phyloP scores from a whole-genome alignment of 2,888 invertebrate species.

The Apotomis capreana region DNA sequence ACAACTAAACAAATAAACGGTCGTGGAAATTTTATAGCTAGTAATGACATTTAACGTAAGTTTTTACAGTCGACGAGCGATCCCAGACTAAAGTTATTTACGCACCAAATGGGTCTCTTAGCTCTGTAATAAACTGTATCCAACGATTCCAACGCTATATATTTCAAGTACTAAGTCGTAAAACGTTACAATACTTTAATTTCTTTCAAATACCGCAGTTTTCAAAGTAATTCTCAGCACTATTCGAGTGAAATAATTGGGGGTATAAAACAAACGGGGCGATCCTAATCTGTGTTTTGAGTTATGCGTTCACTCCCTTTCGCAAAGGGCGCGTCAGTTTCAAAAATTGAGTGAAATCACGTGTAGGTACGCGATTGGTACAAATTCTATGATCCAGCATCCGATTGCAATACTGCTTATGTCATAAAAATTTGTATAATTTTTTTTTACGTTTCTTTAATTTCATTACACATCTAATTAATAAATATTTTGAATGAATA shows the following conservation, averaged over 20 bases:
- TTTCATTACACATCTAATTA: background rate
- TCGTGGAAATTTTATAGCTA: background rate
- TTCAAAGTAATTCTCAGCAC: slow-evolving; percentile 20
- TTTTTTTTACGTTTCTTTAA: too few relatives aligned
- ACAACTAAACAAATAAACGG: background rate
- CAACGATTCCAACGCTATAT: slow-evolving; percentile 6
- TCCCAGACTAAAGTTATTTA: slow-evolving; percentile 32
- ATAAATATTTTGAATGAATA: background rate
- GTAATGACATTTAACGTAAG: slow-evolving; percentile 8
- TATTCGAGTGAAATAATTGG: slow-evolving; percentile 46
- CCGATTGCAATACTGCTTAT: background rate
- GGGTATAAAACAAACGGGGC: slow-evolving; percentile 50
- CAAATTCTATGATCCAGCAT: slow-evolving; percentile 47
- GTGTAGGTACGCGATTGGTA: slow-evolving; percentile 75
- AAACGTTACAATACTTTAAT: slow-evolving; percentile 24
- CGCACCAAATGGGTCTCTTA: slow-evolving; percentile 18
- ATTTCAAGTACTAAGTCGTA: slow-evolving; percentile 26
- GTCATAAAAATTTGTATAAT: background rate
- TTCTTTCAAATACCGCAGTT: slow-evolving; percentile 25
- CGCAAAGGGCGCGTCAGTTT: slow-evolving; percentile 76
- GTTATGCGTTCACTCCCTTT: slow-evolving; percentile 66
- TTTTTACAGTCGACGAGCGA: slow-evolving; percentile 12
- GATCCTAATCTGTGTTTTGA: slow-evolving; percentile 68
- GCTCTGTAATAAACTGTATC: slow-evolving; percentile 28
- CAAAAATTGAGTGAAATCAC: slow-evolving; percentile 82